These are phyloP conservation scores for Chloebia gouldiae DNA, from an alignment of 2,113 vertebrate species.

Conservation along the genomic window DNA sequence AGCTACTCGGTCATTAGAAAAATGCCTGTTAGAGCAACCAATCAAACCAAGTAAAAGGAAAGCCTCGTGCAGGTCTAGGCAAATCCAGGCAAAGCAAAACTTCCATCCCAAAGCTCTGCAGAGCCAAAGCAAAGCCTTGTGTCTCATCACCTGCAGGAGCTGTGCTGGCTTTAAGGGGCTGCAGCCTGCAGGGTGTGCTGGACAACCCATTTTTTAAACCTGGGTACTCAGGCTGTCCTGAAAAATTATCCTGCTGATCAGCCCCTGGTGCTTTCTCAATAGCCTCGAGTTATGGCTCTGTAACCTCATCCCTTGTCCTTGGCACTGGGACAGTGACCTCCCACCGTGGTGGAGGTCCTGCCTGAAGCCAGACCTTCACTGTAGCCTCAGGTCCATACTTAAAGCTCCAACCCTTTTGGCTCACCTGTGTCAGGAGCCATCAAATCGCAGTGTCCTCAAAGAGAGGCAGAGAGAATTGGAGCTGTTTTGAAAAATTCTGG, in stretches of 20 bases:
- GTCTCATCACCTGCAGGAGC: neutral
- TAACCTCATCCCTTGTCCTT: neutral
- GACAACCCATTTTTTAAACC: neutral
- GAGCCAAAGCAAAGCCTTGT: neutral
- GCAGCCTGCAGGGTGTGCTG: fast-evolving
- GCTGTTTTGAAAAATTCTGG: neutral
- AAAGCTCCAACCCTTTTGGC: fast-evolving
- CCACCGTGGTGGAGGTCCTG: fast-evolving
- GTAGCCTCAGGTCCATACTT: neutral
- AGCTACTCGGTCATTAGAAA: neutral
- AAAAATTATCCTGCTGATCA: neutral
- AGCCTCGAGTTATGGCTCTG: neutral
- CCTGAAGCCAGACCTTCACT: neutral
- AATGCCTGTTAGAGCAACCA: neutral
- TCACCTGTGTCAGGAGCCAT: neutral
- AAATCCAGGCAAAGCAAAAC: neutral
- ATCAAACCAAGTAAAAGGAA: neutral
- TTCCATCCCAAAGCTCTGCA: neutral
- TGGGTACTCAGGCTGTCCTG: neutral
- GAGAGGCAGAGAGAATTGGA: neutral
- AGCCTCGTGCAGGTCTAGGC: neutral
- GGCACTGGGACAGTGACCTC: neutral
- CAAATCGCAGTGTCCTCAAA: neutral
- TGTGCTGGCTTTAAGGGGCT: neutral
- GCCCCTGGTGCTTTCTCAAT: neutral